phyloP scores from a whole-genome alignment of 2,113 vertebrate species.

The Otolemur garnettii region DNA sequence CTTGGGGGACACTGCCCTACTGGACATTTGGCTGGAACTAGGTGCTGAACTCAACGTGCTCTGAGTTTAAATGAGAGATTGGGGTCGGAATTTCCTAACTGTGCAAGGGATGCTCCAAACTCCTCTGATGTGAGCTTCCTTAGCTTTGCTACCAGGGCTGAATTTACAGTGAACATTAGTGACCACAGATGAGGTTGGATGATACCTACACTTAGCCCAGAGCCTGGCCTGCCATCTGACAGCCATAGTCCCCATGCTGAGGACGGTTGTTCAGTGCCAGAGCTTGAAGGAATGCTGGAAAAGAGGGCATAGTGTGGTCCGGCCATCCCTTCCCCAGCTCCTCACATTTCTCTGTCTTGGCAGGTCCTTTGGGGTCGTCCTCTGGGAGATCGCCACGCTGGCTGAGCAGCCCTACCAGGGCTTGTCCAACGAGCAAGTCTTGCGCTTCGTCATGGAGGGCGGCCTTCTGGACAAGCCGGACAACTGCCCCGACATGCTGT shows the following conservation, averaged over 20 bases:
- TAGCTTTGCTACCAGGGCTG: neutral
- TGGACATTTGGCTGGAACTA: too few species aligned
- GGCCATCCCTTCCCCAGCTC: neutral
- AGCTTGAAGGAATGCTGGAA: fast-evolving
- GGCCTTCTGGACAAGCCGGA: conserved; percentile 98
- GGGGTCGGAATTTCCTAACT: neutral
- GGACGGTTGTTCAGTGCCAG: neutral
- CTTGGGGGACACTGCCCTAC: neutral
- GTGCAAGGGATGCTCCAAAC: fast-evolving
- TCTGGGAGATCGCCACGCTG: conserved; percentile 98
- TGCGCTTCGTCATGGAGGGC: conserved; percentile 99
- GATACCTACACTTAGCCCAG: neutral
- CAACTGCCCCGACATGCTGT: conserved; percentile 99
- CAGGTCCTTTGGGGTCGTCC: conserved; percentile 98
- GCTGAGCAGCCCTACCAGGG: conserved; percentile 99
- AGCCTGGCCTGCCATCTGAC: fast-evolving
- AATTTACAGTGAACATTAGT: fast-evolving
- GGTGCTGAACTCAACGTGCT: neutral
- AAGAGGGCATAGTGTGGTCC: fast-evolving
- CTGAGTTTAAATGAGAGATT: neutral
- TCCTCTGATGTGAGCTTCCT: neutral
- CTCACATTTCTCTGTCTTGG: neutral
- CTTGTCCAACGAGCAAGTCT: conserved; percentile 99
- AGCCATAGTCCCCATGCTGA: fast-evolving
- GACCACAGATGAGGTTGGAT: fast-evolving